A percentile compares a stretch with the other conserved stretches of the same genome.
phyloP scores from a whole-genome alignment of 2,888 invertebrate genomes.

The Sepioteuthis lessoniana region DNA sequence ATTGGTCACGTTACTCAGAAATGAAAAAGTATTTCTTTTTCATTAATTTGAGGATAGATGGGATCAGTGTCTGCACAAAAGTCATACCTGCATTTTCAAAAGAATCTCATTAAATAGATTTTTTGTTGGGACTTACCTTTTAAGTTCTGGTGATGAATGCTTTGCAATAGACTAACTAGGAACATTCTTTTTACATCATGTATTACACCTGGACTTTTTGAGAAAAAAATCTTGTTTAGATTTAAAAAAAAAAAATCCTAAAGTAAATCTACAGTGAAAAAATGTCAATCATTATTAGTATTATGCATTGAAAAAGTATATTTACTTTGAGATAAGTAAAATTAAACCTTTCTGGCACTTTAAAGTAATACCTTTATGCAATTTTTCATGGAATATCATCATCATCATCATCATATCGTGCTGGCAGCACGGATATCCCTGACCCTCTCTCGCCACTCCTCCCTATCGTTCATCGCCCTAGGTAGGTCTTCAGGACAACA shows the following conservation, averaged over 20 bases:
- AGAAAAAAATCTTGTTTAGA: neutral
- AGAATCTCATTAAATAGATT: neutral
- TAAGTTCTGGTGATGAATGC: conserved; percentile 33
- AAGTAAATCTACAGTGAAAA: neutral
- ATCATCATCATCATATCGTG: no score
- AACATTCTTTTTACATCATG: neutral
- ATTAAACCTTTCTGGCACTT: neutral
- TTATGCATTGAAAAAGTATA: neutral
- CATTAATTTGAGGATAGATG: neutral
- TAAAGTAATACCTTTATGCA: no score
- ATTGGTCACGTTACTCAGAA: neutral
- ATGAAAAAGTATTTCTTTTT: neutral
- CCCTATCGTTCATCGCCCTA: no score
- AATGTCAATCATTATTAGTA: neutral
- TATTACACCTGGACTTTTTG: neutral
- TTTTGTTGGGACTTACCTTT: conserved; percentile 8
- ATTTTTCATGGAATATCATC: no score
- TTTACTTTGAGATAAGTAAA: neutral
- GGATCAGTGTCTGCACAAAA: conserved; percentile 8
- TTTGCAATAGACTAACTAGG: neutral
- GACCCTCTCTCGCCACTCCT: no score
- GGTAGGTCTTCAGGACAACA: no score
- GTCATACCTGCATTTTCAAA: neutral
- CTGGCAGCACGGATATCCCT: no score
- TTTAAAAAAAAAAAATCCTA: neutral